Conservation (phyloP, 1,140 invertebrate genomes). For the Aphis gossypii region DNA sequence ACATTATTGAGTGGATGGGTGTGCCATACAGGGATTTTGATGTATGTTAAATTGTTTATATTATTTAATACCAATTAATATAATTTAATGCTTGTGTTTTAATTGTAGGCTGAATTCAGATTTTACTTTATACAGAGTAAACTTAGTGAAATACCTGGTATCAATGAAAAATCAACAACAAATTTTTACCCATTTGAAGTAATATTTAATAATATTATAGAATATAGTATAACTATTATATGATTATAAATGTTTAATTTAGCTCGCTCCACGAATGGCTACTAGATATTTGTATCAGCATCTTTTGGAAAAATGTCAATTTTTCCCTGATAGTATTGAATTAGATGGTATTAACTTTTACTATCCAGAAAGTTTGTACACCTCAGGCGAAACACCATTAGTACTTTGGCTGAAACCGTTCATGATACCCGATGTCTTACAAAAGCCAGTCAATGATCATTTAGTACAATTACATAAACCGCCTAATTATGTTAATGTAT, state of each 20-base stretch:
- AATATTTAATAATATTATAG: neutral
- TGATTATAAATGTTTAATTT: neutral
- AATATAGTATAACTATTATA: neutral
- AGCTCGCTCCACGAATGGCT: constrained; percentile 43
- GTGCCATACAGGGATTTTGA: constrained; percentile 80
- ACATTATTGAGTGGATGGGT: constrained; percentile 83
- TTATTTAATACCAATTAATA: neutral
- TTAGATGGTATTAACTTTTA: constrained; percentile 83
- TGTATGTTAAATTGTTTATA: constrained; percentile 66
- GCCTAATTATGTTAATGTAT: constrained; percentile 25
- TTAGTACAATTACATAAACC: constrained; percentile 14
- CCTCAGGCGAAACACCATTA: constrained; percentile 79
- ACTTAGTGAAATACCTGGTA: constrained; percentile 69
- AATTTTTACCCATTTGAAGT: constrained; percentile 69
- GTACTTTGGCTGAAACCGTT: constrained; percentile 68
- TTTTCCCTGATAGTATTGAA: constrained; percentile 28
- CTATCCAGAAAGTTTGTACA: constrained; percentile 80
- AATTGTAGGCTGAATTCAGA: constrained; percentile 76
- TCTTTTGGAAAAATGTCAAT: constrained; percentile 25
- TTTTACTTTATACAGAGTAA: constrained; percentile 79
- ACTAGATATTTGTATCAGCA: constrained; percentile 12
- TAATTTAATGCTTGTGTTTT: constrained; percentile 59
- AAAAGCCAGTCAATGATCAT: constrained; percentile 22
- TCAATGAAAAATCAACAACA: constrained; percentile 62
- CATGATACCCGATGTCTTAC: constrained; percentile 59